Conservation (phyloP, 2,797 vertebrate genomes). For the Valencia hispanica region DNA sequence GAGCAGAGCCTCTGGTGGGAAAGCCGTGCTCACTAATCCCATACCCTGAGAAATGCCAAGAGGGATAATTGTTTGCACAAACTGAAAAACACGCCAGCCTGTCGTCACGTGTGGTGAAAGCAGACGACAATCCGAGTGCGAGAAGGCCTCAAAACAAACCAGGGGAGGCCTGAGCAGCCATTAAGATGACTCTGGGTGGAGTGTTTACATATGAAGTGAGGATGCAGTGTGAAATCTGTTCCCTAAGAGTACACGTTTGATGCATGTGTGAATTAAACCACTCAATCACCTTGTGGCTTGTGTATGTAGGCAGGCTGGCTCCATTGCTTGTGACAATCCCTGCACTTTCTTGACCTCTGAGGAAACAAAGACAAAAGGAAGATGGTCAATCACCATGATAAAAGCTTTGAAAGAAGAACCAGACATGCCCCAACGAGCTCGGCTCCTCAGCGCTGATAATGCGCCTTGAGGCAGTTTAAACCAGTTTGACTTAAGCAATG, state of each 20-base stretch:
- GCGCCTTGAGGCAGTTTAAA: slow-evolving; percentile 63
- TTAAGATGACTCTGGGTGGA: neutral
- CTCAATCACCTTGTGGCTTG: slow-evolving; percentile 89
- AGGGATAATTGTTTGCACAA: slow-evolving; percentile 8
- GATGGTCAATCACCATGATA: neutral
- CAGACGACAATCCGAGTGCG: neutral
- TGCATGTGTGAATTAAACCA: neutral
- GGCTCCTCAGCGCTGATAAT: neutral
- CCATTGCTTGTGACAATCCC: slow-evolving; percentile 97
- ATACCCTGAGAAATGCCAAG: slow-evolving; percentile 84
- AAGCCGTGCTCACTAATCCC: slow-evolving; percentile 93
- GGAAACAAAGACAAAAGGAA: slow-evolving; percentile 26
- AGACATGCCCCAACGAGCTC: slow-evolving; percentile 17
- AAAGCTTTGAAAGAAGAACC: slow-evolving; percentile 5
- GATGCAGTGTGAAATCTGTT: neutral
- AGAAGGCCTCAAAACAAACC: neutral
- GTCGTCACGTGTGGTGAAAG: neutral
- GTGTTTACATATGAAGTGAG: neutral
- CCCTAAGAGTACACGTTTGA: neutral
- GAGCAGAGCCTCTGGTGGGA: slow-evolving; percentile 89
- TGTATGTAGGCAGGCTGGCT: slow-evolving; percentile 86
- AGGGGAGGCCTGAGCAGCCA: neutral
- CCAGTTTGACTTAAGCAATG: slow-evolving; percentile 55
- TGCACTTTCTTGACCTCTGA: slow-evolving; percentile 96
- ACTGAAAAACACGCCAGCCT: neutral